Evolutionary conservation across 1,140 invertebrate genomes (phyloP).

Genomic region (Drosophila equinoxialis): DNA sequence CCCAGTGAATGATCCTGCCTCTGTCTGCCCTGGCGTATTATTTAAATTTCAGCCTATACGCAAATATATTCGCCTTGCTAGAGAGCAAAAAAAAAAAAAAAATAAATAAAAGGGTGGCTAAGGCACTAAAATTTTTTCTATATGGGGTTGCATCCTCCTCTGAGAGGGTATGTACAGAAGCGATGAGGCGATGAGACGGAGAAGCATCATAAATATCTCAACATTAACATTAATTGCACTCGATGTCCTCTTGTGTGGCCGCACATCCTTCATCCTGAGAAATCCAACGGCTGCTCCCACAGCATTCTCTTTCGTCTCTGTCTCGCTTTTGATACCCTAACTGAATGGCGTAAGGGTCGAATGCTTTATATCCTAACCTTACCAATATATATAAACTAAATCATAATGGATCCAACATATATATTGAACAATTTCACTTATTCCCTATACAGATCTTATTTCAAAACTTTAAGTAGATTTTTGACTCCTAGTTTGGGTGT

Average conservation of each 20-base stretch:
- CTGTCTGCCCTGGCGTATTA: not conserved
- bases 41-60: slow-evolving; percentile 23
- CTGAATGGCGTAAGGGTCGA: not conserved
- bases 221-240: slow-evolving; percentile 83
- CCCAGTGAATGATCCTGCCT: slow-evolving; percentile 8
- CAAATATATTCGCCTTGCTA: slow-evolving; percentile 15
- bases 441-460: too few species aligned
- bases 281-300: slow-evolving; percentile 71
- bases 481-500: too few species aligned
- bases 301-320: not conserved
- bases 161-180: not conserved
- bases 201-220: slow-evolving; percentile 76
- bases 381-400: too few species aligned
- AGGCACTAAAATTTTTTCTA: slow-evolving; percentile 24
- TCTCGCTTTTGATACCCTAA: not conserved
- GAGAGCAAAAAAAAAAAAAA: slow-evolving; percentile 30
- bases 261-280: slow-evolving; percentile 72
- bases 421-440: too few species aligned
- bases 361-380: too few species aligned
- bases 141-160: slow-evolving; percentile 55
- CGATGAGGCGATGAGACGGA: slow-evolving; percentile 4
- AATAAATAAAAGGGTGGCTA: slow-evolving; percentile 36
- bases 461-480: too few species aligned
- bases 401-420: too few species aligned
- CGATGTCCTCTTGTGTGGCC: slow-evolving; percentile 82